Conservation (phyloP, 2,113 vertebrate genomes). For the Anarhynchus alexandrinus region DNA sequence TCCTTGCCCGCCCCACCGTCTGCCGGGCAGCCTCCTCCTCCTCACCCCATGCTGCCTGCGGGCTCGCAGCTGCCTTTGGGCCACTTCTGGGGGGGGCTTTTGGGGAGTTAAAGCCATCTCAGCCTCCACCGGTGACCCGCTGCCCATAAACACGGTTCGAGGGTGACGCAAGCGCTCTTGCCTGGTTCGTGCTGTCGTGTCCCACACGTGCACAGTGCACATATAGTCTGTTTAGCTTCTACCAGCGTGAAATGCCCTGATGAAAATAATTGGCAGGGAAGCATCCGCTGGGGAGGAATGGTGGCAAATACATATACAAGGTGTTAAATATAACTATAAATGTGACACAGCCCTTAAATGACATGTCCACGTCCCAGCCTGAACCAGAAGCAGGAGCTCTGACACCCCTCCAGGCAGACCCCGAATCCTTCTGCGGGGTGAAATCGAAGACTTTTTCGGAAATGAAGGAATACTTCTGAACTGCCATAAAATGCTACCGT, state of each 20-base stretch:
- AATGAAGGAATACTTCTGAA: not conserved
- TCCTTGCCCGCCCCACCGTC: not conserved
- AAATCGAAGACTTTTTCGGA: not conserved
- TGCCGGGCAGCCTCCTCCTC: not conserved
- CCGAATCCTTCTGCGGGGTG: not conserved
- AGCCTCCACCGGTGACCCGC: not conserved
- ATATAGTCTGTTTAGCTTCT: accelerated
- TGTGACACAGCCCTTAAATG: not conserved
- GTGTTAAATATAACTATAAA: too few species aligned
- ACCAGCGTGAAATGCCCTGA: accelerated
- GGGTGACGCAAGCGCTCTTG: not conserved
- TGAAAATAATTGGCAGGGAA: not conserved
- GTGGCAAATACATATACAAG: too few species aligned
- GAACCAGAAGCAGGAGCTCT: not conserved
- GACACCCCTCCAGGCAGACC: not conserved
- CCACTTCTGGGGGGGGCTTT: accelerated
- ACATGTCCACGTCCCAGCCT: not conserved
- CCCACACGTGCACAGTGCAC: accelerated
- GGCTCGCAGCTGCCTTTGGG: not conserved
- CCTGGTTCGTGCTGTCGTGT: accelerated
- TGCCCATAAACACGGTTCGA: accelerated
- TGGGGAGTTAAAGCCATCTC: not conserved
- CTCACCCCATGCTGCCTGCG: not conserved
- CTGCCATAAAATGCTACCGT: accelerated
- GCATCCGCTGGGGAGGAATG: not conserved